Evolutionary conservation across 2,888 invertebrate genomes (phyloP).

Genomic region (Metopia argyrocephala): DNA sequence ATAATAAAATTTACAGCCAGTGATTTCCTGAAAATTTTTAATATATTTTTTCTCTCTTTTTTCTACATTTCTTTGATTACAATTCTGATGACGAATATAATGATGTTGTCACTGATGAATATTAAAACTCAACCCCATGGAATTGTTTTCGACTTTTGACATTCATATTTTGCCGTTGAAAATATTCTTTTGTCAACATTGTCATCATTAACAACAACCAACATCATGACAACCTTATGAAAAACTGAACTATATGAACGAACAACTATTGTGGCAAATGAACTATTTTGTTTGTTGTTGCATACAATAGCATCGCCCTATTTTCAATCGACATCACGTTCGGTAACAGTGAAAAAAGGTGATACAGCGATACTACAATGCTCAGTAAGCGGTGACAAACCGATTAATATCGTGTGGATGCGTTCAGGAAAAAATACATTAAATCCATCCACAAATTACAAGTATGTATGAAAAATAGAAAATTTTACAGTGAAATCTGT

Average conservation of each 20-base stretch:
- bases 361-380: constrained; percentile 86
- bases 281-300: constrained; percentile 29
- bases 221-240: constrained; percentile 19
- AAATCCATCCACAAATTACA: constrained; percentile 86
- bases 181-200: constrained; percentile 15
- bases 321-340: constrained; percentile 84
- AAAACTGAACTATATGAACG: no score
- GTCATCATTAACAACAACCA: neutral
- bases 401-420: constrained; percentile 87
- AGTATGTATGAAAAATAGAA: constrained; percentile 76
- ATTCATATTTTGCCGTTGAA: constrained; percentile 24
- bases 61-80: constrained; percentile 1
- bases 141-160: constrained; percentile 53
- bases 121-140: constrained; percentile 21
- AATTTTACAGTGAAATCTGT: no score
- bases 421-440: constrained; percentile 84
- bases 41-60: neutral
- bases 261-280: constrained; percentile 20
- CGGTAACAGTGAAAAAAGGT: constrained; percentile 86
- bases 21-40: neutral
- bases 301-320: constrained; percentile 83
- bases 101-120: constrained; percentile 2
- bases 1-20: constrained; percentile 17
- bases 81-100: neutral
- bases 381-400: constrained; percentile 88